Percentiles rank a stretch among this genome's conserved stretches.
Evolutionary conservation across 2,797 vertebrate genomes (phyloP).

Genomic region (Smutsia temminckii): DNA sequence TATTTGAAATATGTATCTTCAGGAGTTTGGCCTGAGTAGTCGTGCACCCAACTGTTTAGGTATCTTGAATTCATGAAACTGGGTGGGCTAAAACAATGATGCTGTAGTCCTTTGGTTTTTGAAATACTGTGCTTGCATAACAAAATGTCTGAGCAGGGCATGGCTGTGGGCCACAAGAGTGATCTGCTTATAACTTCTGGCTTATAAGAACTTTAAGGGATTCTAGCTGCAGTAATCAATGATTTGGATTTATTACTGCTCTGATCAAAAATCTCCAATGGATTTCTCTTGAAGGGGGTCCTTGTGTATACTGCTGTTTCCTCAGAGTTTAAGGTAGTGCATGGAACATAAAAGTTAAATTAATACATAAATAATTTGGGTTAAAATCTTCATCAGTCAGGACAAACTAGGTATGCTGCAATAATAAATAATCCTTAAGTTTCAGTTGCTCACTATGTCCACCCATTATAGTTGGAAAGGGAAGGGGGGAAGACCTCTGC

Average conservation of each 20-base stretch:
- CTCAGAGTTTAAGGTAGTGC: background rate
- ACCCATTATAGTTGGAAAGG: background rate
- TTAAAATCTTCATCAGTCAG: constrained; percentile 24
- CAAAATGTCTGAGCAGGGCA: background rate
- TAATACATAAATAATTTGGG: background rate
- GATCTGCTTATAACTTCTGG: background rate
- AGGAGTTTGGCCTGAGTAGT: background rate
- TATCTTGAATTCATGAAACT: background rate
- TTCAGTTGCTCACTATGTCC: background rate
- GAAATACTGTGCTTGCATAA: background rate
- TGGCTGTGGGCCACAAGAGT: background rate
- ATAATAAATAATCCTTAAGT: background rate
- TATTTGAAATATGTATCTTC: background rate
- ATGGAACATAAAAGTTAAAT: background rate
- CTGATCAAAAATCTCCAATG: background rate
- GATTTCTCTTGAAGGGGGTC: background rate
- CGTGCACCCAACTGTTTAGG: background rate
- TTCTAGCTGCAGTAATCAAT: background rate
- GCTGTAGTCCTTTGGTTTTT: background rate
- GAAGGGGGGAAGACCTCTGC: background rate
- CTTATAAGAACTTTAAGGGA: background rate
- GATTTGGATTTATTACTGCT: background rate
- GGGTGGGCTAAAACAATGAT: background rate
- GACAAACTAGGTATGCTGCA: background rate
- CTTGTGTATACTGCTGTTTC: background rate